Evolutionary conservation across 2,888 invertebrate genomes (phyloP).

Genomic region (Cenopis cana): DNA sequence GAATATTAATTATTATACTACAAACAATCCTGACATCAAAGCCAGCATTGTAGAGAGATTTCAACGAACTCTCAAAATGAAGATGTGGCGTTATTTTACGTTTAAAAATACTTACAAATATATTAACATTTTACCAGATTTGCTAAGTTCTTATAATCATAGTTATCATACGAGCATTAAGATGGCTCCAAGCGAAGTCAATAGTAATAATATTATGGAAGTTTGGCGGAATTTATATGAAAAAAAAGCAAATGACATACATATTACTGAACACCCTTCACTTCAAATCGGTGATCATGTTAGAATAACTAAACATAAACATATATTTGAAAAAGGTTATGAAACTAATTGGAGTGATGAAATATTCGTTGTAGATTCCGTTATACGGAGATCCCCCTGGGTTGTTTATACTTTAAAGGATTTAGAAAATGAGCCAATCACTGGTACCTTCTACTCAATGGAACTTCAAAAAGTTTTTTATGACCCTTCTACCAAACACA

Average conservation of each 20-base stretch:
- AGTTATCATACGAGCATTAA: constrained; percentile 50
- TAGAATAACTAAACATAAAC: constrained; percentile 52
- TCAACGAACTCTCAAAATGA: constrained; percentile 51
- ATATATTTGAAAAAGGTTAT: constrained; percentile 53
- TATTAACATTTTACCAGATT: constrained; percentile 35
- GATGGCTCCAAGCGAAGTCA: constrained; percentile 51
- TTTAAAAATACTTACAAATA: constrained; percentile 39
- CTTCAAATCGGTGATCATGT: constrained; percentile 46
- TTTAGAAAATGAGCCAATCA: constrained; percentile 47
- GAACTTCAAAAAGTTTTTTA: constrained; percentile 51
- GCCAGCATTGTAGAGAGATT: constrained; percentile 51
- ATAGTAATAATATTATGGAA: constrained; percentile 48
- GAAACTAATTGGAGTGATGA: constrained; percentile 55
- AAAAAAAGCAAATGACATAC: constrained; percentile 4
- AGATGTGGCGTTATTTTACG: constrained; percentile 50
- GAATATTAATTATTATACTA: constrained; percentile 47
- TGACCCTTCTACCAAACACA: constrained; percentile 44
- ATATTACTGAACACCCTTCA: constrained; percentile 15
- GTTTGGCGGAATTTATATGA: constrained; percentile 47
- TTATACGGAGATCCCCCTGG: constrained; percentile 46
- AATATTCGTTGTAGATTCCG: constrained; percentile 48
- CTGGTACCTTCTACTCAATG: constrained; percentile 51
- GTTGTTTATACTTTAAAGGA: constrained; percentile 49
- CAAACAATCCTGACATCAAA: constrained; percentile 52
- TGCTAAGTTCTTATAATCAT: constrained; percentile 44